Evolutionary conservation across 2,888 invertebrate species (phyloP).

Genomic region (Nineta flava): DNA sequence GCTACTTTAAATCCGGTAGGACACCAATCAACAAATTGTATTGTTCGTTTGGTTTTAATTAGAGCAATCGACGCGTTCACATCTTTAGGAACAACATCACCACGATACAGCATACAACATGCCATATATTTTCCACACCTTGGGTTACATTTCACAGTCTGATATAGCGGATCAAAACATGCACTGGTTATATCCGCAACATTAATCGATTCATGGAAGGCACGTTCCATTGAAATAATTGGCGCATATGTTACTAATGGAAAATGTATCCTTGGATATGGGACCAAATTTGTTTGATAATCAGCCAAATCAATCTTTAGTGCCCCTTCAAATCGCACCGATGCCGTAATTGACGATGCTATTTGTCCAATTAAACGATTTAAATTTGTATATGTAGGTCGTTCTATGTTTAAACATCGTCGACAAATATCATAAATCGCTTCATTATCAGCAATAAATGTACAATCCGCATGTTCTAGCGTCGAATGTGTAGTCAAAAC

Average conservation of each 20-base stretch:
- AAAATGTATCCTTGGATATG: conserved; percentile 78
- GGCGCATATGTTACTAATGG: conserved; percentile 65
- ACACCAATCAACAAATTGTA: neutral
- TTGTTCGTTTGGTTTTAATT: neutral
- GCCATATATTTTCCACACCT: conserved; percentile 57
- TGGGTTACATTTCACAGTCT: conserved; percentile 67
- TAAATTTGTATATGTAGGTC: conserved; percentile 75
- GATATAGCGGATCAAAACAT: conserved; percentile 67
- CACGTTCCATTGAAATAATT: conserved; percentile 42
- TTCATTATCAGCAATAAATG: conserved; percentile 61
- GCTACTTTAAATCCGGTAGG: conserved; percentile 35
- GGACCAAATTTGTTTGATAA: conserved; percentile 66
- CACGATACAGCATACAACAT: conserved; percentile 52
- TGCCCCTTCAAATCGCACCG: neutral
- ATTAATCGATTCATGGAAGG: conserved; percentile 39
- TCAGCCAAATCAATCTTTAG: conserved; percentile 48
- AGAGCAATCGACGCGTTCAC: neutral
- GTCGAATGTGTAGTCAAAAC: conserved; percentile 51
- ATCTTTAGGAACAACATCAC: conserved; percentile 18
- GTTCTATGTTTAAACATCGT: conserved; percentile 46
- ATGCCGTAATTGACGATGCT: neutral
- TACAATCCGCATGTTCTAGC: conserved; percentile 51
- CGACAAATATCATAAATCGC: conserved; percentile 63
- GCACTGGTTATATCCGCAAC: conserved; percentile 36
- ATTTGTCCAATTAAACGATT: conserved; percentile 54